Conservation (phyloP, 2,888 invertebrate species). For the Apoderus coryli region DNA sequence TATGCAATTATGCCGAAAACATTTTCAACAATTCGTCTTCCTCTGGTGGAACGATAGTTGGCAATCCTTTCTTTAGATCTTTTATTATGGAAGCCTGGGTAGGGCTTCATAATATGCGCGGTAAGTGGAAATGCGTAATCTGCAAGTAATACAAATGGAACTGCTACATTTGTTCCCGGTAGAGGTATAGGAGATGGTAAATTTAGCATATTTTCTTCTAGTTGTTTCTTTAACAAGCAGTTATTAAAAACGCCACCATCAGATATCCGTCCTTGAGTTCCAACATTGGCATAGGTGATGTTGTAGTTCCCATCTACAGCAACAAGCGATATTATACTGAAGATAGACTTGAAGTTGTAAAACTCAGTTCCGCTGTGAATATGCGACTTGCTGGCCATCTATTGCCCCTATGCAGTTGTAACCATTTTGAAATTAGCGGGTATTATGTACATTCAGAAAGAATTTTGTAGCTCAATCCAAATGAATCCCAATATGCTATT, state of each 20-base stretch:
- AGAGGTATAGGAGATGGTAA: conserved; percentile 4
- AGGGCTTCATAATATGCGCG: conserved; percentile 17
- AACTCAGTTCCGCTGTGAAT: conserved; percentile 20
- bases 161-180: conserved; percentile 1
- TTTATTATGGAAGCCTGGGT: conserved; percentile 14
- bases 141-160: conserved; percentile 12
- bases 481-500: no score
- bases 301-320: conserved; percentile 28
- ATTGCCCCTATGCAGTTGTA: conserved; percentile 19
- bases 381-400: conserved; percentile 26
- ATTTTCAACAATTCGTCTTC: conserved; percentile 12
- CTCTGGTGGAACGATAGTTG: conserved; percentile 15
- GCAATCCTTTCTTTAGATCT: conserved; percentile 16
- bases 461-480: no score
- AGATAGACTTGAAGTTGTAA: conserved; percentile 25
- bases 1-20: conserved; percentile 13
- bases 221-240: conserved; percentile 8
- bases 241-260: conserved; percentile 13
- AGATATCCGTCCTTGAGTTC: conserved; percentile 12
- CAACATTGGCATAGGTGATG: conserved; percentile 8
- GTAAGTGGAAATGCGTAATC: conserved; percentile 14
- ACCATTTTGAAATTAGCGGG: no score
- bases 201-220: conserved; percentile 2
- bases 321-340: conserved; percentile 27
- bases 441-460: no score